phyloP scores from a whole-genome alignment of 1,140 invertebrate species.

The Myzus persicae region DNA sequence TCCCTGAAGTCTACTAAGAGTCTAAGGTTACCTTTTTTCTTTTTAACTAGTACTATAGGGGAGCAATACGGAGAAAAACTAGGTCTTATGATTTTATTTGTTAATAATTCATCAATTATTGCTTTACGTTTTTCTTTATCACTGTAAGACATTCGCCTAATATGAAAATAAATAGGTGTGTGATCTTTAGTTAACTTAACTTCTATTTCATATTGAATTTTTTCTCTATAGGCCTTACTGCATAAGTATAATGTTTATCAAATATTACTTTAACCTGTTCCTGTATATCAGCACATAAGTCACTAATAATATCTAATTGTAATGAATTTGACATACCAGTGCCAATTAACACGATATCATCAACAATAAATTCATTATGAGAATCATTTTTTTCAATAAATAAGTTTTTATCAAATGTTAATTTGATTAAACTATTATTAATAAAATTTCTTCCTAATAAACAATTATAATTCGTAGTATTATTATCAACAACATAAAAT shows the following conservation, averaged over 20 bases:
- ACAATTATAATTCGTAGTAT: conserved; percentile 19
- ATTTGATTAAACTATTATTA: conserved; percentile 8
- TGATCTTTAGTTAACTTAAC: conserved; percentile 13
- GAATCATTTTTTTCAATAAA: neutral
- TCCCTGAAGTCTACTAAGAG: conserved; percentile 25
- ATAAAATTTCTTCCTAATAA: neutral
- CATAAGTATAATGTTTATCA: neutral
- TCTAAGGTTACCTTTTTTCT: neutral
- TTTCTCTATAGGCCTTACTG: neutral
- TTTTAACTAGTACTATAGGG: conserved; percentile 1
- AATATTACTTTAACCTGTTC: neutral
- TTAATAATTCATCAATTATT: conserved; percentile 36
- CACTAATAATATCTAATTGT: conserved; percentile 11
- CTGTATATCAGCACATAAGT: neutral
- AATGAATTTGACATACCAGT: neutral
- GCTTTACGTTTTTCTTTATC: neutral
- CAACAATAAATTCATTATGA: neutral
- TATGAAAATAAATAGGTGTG: conserved; percentile 21
- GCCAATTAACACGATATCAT: conserved; percentile 6
- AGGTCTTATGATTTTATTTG: conserved; percentile 18
- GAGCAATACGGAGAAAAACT: conserved; percentile 8
- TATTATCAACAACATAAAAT: conserved; percentile 40
- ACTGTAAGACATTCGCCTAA: conserved; percentile 4
- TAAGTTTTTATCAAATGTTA: neutral
- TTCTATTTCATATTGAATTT: neutral